phyloP scores from a whole-genome alignment of 2,113 vertebrate species.

The Nycticryphes semicollaris region DNA sequence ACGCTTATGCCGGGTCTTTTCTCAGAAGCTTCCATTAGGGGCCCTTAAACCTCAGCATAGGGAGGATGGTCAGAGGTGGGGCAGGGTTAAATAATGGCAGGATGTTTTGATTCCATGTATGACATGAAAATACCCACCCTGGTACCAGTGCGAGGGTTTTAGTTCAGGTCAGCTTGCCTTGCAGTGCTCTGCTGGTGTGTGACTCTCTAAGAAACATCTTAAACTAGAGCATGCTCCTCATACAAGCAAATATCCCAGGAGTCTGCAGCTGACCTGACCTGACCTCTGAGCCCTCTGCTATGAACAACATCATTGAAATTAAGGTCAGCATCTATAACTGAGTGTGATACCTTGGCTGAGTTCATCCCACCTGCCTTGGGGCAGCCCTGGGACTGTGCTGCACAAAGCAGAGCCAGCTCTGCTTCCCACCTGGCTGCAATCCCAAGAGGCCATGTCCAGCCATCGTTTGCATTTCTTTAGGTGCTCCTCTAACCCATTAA shows the following conservation, averaged over 20 bases:
- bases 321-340: background rate
- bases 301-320: background rate
- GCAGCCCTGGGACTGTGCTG: background rate
- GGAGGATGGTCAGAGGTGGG: background rate
- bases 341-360: background rate
- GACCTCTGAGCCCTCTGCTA: background rate
- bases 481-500: background rate
- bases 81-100: background rate
- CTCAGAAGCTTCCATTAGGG: background rate
- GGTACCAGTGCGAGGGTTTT: background rate
- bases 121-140: background rate
- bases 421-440: rapidly evolving
- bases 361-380: rapidly evolving
- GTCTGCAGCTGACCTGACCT: background rate
- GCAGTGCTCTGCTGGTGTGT: background rate
- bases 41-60: background rate
- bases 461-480: background rate
- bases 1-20: background rate
- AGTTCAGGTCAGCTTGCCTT: background rate
- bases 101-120: background rate
- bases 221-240: background rate
- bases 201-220: background rate
- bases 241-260: background rate
- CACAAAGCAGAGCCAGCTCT: background rate
- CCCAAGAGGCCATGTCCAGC: rapidly evolving